Conservation (phyloP, 2,797 vertebrate species). For the Eutrigla gurnardus region DNA sequence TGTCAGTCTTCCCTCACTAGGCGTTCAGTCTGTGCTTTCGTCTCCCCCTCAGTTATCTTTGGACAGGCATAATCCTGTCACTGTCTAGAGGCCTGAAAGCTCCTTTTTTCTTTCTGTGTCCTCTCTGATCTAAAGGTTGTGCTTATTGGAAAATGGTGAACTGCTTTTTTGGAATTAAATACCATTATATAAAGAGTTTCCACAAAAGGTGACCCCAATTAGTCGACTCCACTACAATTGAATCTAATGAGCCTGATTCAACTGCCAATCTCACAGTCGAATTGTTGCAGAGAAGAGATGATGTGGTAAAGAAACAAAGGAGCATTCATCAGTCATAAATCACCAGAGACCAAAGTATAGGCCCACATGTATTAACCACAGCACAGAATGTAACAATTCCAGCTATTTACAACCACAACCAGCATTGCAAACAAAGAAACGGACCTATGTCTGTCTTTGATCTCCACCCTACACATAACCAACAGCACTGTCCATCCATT, state of each 20-base stretch:
- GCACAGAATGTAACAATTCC: no score
- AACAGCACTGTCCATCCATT: no score
- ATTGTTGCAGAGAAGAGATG: no score
- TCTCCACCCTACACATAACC: no score
- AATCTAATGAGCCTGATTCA: neutral
- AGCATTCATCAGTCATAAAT: neutral
- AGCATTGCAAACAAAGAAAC: no score
- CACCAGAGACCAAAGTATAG: no score
- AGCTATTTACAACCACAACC: no score
- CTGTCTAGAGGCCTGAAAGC: neutral
- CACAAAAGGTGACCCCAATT: neutral
- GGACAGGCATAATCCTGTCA: neutral
- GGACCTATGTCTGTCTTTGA: no score
- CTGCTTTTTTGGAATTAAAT: neutral
- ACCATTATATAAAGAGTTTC: neutral
- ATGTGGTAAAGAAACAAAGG: neutral
- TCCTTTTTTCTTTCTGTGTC: neutral
- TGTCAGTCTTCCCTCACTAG: slow-evolving; percentile 22
- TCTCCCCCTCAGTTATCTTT: slow-evolving; percentile 9
- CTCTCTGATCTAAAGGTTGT: neutral
- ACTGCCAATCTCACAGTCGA: neutral
- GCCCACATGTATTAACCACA: no score
- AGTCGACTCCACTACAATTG: neutral
- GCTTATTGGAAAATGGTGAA: neutral
- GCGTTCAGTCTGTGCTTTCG: slow-evolving; percentile 12